phyloP scores from a whole-genome alignment of 2,113 vertebrate species.

The Parotia lawesii region DNA sequence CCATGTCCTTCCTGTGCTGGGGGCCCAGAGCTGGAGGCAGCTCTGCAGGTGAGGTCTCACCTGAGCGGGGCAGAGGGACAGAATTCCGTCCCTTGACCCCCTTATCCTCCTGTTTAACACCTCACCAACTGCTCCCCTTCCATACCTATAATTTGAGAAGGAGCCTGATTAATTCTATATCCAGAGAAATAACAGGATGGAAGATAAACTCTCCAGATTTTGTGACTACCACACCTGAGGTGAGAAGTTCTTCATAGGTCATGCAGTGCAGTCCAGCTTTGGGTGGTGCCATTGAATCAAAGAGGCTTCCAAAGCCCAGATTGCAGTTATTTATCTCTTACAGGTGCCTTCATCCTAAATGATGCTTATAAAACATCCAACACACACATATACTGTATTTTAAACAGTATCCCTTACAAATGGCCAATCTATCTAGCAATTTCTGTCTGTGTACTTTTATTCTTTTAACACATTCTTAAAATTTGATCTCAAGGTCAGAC shows the following conservation, averaged over 20 bases:
- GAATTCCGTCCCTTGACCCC: not conserved
- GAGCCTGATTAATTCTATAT: not conserved
- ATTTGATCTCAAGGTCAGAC: not conserved
- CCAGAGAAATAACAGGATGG: not conserved
- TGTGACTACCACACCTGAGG: not conserved
- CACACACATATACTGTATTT: not conserved
- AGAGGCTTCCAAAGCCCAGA: not conserved
- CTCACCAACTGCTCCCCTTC: not conserved
- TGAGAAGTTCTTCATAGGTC: not conserved
- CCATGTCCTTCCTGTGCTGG: too few species aligned
- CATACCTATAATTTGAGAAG: not conserved
- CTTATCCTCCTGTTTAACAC: not conserved
- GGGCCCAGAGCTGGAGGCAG: not conserved
- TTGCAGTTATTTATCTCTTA: not conserved
- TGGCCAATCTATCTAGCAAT: not conserved
- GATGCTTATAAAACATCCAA: not conserved
- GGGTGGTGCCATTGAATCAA: not conserved
- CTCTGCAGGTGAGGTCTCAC: not conserved
- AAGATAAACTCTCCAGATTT: not conserved
- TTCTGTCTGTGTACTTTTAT: not conserved
- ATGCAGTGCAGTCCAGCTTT: fast-evolving
- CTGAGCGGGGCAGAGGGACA: not conserved
- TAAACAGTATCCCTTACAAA: not conserved
- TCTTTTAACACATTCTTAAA: not conserved
- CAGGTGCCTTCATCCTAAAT: not conserved